These are phyloP conservation scores for Atherinomorus stipes DNA, from an alignment of 2,113 vertebrate species.

Conservation along the genomic window DNA sequence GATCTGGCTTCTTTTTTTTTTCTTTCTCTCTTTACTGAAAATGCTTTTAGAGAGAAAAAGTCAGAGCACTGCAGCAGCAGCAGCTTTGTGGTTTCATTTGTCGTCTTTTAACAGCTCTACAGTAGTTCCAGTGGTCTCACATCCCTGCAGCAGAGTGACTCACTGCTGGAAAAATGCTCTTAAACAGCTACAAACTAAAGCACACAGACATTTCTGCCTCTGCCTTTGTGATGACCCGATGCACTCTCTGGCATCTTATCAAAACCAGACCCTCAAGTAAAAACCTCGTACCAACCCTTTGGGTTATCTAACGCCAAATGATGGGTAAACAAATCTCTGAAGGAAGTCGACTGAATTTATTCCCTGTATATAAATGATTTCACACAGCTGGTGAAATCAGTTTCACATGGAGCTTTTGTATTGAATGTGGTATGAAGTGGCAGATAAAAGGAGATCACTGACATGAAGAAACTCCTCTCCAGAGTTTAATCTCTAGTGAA, in stretches of 20 bases:
- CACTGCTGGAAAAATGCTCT: background rate
- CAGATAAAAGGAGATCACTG: background rate
- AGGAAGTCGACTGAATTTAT: background rate
- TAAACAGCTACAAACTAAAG: background rate
- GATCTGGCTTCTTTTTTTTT: constrained; percentile 4
- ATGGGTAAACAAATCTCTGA: background rate
- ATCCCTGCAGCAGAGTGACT: constrained; percentile 8
- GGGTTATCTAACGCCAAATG: background rate
- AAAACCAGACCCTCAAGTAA: too few relatives aligned
- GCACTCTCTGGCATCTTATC: background rate
- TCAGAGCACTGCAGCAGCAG: background rate
- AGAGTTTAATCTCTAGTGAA: too few relatives aligned
- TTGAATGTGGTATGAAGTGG: background rate
- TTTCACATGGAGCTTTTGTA: background rate
- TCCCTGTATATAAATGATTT: background rate
- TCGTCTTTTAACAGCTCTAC: background rate
- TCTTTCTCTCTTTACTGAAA: constrained; percentile 3
- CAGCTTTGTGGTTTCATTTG: constrained; percentile 7
- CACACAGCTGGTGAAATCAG: background rate
- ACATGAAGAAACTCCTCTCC: background rate
- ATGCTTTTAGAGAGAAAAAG: constrained; percentile 35
- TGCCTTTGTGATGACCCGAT: constrained; percentile 7
- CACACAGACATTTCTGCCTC: accelerated
- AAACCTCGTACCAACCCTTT: background rate
- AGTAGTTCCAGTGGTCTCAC: constrained; percentile 1